Evolutionary conservation across 2,888 invertebrate genomes (phyloP).

Genomic region (Sesia apiformis): DNA sequence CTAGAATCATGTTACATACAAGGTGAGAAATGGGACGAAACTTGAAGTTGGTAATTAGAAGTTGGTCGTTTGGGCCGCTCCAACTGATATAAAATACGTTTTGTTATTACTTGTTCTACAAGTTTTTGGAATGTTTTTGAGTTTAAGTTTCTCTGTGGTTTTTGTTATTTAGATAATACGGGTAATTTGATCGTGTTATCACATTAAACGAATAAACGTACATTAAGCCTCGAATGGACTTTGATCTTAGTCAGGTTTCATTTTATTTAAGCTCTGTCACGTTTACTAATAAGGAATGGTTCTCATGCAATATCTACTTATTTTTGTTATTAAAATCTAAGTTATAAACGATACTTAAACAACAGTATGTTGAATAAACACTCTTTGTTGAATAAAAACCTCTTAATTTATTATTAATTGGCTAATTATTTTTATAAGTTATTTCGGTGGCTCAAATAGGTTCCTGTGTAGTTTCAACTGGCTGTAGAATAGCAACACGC

Average conservation of each 20-base stretch:
- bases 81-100: conserved; percentile 32
- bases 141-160: conserved; percentile 2
- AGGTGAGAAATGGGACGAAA: conserved; percentile 41
- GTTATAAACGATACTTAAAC: too few species aligned
- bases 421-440: too few species aligned
- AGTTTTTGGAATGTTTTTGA: conserved; percentile 18
- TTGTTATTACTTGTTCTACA: conserved; percentile 24
- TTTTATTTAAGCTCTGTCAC: background rate
- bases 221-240: background rate
- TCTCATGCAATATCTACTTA: too few species aligned
- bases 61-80: conserved; percentile 19
- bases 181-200: conserved; percentile 20
- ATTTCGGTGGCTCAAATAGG: too few species aligned
- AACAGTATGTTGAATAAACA: too few species aligned
- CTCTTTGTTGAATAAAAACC: too few species aligned
- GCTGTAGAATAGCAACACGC: too few species aligned
- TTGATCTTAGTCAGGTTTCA: too few species aligned
- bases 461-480: too few species aligned
- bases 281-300: too few species aligned
- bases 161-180: conserved; percentile 18
- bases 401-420: too few species aligned
- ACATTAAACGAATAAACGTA: background rate
- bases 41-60: conserved; percentile 50
- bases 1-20: conserved; percentile 48
- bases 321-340: too few species aligned